Evolutionary conservation across 1,140 invertebrate genomes (phyloP), one percentile per base, ranked within the genome.

Genomic region (Dendroctonus ponderosae): DNA sequence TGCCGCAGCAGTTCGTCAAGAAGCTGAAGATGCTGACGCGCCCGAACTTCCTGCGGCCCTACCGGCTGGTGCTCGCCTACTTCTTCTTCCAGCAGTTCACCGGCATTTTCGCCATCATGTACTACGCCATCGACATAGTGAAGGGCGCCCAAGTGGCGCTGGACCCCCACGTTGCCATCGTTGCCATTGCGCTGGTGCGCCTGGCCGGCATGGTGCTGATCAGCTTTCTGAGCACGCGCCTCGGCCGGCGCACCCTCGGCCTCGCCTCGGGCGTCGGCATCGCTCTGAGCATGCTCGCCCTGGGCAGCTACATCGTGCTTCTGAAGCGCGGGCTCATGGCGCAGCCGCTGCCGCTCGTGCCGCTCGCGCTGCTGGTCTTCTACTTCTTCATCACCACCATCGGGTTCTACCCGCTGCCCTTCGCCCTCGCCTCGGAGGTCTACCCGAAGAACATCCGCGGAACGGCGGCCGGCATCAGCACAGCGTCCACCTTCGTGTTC

Each of bases 401-500:
- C 3, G 87, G 87, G 0, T 86, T 87, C 50, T 78, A 87, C 12
- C 84, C 85, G 0, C 62, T 89, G 6, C 90, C 91, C 0, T 91
- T 91, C 80, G 85, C 91, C 5, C 85, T 91, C 82, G 82, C 90
- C 63, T 88, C 89, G 0, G 91, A 93, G 78, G 80, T 91, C 0
- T 90, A 87, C 67, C 89, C 90, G 0, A 72, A 82, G 42, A 84
- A 84, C 63, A 83, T 87, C 2, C 82, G 88, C 40, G 89, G 90
- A 6, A 81, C 85, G 2, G 85, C 89, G 0, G 85, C 86, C 0
- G 87, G 87, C 0, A 58, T 90, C 3, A 86, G 87, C 3, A 83
- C 86, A 4, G 85, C 85, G 39, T 77, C 85, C 5, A 89, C 83
- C 40, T 91, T 91, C 78, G 76, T 87, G 0, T 88, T 88, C 72